phyloP scores from a whole-genome alignment of 2,888 invertebrate species.

The Buathra laborator region DNA sequence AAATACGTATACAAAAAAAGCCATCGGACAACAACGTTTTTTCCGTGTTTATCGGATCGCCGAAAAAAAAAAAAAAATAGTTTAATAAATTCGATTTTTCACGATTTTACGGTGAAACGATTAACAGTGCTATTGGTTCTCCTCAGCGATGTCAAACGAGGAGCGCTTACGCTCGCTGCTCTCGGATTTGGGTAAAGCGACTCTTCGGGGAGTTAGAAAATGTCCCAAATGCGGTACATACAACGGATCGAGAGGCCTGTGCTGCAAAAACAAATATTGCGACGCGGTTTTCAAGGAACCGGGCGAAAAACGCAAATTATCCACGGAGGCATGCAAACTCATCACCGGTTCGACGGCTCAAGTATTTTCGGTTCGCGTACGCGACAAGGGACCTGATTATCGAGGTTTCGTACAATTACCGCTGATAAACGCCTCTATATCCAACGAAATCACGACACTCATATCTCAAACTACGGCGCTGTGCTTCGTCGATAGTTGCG shows the following conservation, averaged over 20 bases:
- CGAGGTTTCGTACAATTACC: conserved; percentile 90
- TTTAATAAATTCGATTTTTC: not conserved
- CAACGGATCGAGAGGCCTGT: conserved; percentile 91
- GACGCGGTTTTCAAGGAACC: conserved; percentile 89
- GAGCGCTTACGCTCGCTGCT: conserved; percentile 84
- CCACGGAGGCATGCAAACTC: conserved; percentile 89
- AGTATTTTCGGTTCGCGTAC: conserved; percentile 90
- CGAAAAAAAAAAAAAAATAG: not conserved
- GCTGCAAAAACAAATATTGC: conserved; percentile 91
- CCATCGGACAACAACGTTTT: too few species aligned
- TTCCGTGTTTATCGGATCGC: too few species aligned
- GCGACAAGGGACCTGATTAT: conserved; percentile 90
- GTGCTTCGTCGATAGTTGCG: conserved; percentile 88
- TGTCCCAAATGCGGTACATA: conserved; percentile 91
- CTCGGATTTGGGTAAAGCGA: conserved; percentile 88
- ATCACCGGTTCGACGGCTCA: conserved; percentile 88
- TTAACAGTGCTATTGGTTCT: not conserved
- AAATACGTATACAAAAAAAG: not conserved
- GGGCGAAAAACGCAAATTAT: conserved; percentile 86
- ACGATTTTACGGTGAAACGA: not conserved
- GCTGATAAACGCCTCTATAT: conserved; percentile 80
- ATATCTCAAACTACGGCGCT: conserved; percentile 85
- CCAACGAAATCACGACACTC: conserved; percentile 83
- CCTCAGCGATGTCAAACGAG: conserved; percentile 82
- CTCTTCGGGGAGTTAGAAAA: conserved; percentile 90